Percentiles rank a stretch among this genome's conserved stretches.
phyloP scores from a whole-genome alignment of 2,113 vertebrate species.

The Camelus bactrianus region DNA sequence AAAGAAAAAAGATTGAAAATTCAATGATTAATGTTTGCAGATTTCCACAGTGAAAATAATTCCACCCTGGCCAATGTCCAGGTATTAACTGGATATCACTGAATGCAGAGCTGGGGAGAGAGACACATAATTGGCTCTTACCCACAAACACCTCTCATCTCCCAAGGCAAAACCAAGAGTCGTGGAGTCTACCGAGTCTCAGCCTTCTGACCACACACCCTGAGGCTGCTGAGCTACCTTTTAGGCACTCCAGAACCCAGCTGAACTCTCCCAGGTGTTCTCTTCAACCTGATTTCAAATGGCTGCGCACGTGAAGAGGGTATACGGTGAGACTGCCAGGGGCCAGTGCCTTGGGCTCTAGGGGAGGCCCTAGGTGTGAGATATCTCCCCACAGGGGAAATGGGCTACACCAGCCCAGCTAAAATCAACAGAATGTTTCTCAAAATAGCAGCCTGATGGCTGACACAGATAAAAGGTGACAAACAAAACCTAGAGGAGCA shows the following conservation, averaged over 20 bases:
- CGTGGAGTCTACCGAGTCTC: background rate
- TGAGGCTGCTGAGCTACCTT: background rate
- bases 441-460: slow-evolving; percentile 19
- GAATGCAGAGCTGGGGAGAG: slow-evolving; percentile 1
- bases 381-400: slow-evolving; percentile 24
- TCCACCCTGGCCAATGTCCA: background rate
- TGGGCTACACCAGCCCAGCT: background rate
- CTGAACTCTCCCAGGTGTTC: background rate
- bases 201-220: background rate
- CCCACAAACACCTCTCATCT: background rate
- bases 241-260: background rate
- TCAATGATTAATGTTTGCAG: slow-evolving; percentile 21
- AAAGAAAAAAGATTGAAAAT: slow-evolving; percentile 35
- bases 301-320: background rate
- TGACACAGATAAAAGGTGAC: slow-evolving; percentile 28
- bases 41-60: slow-evolving; percentile 46
- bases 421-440: slow-evolving; percentile 40
- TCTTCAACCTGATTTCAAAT: background rate
- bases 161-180: background rate
- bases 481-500: background rate
- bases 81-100: background rate
- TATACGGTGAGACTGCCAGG: background rate
- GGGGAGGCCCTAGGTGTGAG: background rate
- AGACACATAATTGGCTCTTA: background rate
- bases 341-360: background rate